These are phyloP conservation scores for Phrixothrix hirtus DNA, from an alignment of 2,888 invertebrate species.

Conservation along the genomic window DNA sequence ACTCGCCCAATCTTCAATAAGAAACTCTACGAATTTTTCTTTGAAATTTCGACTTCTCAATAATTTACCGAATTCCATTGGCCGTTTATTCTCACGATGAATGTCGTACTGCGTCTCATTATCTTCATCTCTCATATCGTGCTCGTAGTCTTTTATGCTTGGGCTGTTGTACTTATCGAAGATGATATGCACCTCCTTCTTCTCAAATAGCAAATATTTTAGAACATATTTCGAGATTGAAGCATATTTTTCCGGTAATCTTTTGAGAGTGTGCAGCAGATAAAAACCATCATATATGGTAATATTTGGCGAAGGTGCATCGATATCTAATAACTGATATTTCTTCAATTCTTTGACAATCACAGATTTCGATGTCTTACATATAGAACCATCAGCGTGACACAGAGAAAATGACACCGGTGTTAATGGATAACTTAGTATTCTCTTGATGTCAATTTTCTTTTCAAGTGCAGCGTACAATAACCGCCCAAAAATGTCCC, in stretches of 20 bases:
- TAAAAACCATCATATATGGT: conserved; percentile 39
- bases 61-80: background rate
- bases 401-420: conserved; percentile 38
- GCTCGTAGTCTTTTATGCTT: conserved; percentile 1
- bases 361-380: conserved; percentile 27
- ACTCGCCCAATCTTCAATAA: background rate
- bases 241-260: conserved; percentile 34
- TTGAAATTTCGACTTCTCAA: background rate
- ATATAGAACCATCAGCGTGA: conserved; percentile 40
- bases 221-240: conserved; percentile 32
- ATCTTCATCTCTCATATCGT: background rate
- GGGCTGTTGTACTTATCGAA: background rate
- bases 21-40: background rate
- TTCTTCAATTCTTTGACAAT: background rate
- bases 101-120: too few relatives aligned
- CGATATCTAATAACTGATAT: background rate
- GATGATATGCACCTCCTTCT: background rate
- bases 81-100: background rate
- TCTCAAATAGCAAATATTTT: conserved; percentile 1
- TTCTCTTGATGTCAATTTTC: conserved; percentile 38
- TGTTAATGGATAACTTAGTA: conserved; percentile 38
- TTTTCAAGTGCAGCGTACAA: conserved; percentile 34
- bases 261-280: conserved; percentile 37
- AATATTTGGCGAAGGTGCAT: conserved; percentile 34
- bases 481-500: conserved; percentile 37